Base-by-base conservation (phyloP, 2,888 invertebrate species). In the Litoditis marina region DNA sequence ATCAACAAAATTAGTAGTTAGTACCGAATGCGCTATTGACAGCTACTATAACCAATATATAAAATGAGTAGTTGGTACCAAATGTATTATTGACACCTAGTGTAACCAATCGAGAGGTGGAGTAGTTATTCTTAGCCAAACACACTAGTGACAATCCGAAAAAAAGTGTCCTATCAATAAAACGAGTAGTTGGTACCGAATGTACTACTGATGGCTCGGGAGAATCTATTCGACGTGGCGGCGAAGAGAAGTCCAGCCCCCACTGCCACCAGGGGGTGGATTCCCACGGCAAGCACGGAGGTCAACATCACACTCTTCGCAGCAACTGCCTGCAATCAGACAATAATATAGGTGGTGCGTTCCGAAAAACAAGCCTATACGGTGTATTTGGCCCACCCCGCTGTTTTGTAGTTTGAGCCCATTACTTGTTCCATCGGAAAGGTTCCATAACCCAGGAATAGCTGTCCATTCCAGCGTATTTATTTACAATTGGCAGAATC, bases 231-330 rank as follows among this genome's bases (percentile, higher is more conserved):
- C 22, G 61, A 54, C 6, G 54, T 61, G 25, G 32, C 32, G 46
- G 61, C 61, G 30, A 47, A 61, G 28, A 55, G 47, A 28, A 55
- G 27, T 4, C 61, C 61, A 19, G 55, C 61, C 2, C 61, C 61
- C 16, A 57, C 25, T 11, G 62, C 62, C 6, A 57, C 22, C 16
- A 46, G 19, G 8, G 62, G 62, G 22, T 62, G 56, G 8, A 56
- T 13, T 16, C 56, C 50, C 13, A 56, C 42, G 39, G 62, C 62
- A n/a, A 62, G 32, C 2, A 62, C 36, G 34, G 62, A 62, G 1
- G 62, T 42, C 19, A 62, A 36, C 36, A 36, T 28, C 36, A 62
- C 13, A 36, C 49, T 42, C 31, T 62, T 62, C 25, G 51, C 62
- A 11, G 56, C 50, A 16, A 62, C 50, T 5, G 62, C 62, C 62